Percentiles rank a stretch among this genome's conserved stretches.
Evolutionary conservation across 23 tunicate species (phyloP).

Genomic region (Corella eumyota): DNA sequence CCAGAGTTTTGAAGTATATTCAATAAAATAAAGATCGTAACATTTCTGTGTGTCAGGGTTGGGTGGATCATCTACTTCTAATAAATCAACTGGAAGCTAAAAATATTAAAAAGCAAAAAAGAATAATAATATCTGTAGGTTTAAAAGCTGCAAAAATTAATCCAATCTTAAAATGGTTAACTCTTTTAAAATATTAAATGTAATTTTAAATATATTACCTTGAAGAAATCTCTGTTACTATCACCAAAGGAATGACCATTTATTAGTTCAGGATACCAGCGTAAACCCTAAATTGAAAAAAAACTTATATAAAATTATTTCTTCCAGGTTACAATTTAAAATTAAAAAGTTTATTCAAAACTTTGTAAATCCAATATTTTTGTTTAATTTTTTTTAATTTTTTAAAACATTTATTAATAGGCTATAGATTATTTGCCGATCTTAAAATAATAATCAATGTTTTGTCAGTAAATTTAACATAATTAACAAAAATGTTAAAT

Average conservation of each 20-base stretch:
- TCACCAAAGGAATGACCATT: conserved; percentile 48
- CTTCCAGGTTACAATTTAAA: too few species aligned
- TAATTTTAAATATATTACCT: too few species aligned
- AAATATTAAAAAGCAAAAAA: not conserved
- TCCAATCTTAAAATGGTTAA: too few species aligned
- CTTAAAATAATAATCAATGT: not conserved
- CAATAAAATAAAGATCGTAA: conserved; percentile 56
- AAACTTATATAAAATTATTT: too few species aligned
- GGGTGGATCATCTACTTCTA: conserved; percentile 36
- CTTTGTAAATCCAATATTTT: too few species aligned
- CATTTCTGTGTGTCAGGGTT: conserved; percentile 49
- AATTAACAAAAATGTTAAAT: not conserved
- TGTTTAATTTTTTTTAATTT: not conserved
- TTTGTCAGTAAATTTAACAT: not conserved
- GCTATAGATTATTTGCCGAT: too few species aligned
- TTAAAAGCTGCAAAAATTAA: too few species aligned
- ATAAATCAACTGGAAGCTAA: conserved; percentile 57
- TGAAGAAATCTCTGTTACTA: conserved; percentile 25
- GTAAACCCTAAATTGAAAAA: conserved; percentile 18
- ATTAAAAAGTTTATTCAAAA: too few species aligned
- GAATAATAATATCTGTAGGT: too few species aligned
- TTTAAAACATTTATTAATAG: not conserved
- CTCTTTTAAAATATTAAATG: too few species aligned
- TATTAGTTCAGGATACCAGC: conserved; percentile 69
- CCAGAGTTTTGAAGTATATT: conserved; percentile 50